Evolutionary conservation across 2,113 vertebrate species (phyloP), one percentile per base, ranked within the genome.

Genomic region (Tyto alba): DNA sequence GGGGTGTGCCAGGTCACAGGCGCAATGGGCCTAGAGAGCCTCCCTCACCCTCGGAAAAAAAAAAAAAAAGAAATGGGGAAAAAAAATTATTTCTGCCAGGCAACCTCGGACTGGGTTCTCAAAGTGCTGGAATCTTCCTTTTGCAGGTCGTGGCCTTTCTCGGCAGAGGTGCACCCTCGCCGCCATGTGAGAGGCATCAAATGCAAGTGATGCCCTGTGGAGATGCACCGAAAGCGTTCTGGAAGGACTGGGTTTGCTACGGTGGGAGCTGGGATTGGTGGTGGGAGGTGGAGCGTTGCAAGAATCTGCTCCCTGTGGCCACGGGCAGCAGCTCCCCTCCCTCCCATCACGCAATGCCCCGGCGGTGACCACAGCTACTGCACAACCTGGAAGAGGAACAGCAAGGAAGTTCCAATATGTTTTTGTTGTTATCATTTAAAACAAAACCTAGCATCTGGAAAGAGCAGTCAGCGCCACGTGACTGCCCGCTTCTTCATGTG

Each of bases 241-340:
- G 32, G 32, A 56, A 62, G n/a, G 45, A 12, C 48, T 11, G 76
- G 16, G 14, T 68, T 85, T 79, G 57, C 53, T 50, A 16, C 0
- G 0, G 0, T 8, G 9, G 69, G 66, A 63, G 12, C 4, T 22
- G 40, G 40, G 10, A 56, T 72, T 29, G 60, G 38, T 27, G 27
- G 52, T 19, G 36, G 73, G 22, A 90, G 25, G 69, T 0, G 8
- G 29, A 26, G 11, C 3, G 0, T 7, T 55, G 32, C 27, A 26
- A 27, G 48, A 59, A 12, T 57, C 56, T 0, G 0, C 22, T 75
- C 43, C n/a, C n/a, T n/a, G n/a, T n/a, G n/a, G n/a, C n/a, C n/a
- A n/a, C n/a, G n/a, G 3, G n/a, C 7, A 30, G 56, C 0, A 0
- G 13, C 73, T 85, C 16, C 3, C 11, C 32, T 68, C 53, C 62